Conservation (phyloP, 1,140 invertebrate genomes). For the Drosophila murphyi region DNA sequence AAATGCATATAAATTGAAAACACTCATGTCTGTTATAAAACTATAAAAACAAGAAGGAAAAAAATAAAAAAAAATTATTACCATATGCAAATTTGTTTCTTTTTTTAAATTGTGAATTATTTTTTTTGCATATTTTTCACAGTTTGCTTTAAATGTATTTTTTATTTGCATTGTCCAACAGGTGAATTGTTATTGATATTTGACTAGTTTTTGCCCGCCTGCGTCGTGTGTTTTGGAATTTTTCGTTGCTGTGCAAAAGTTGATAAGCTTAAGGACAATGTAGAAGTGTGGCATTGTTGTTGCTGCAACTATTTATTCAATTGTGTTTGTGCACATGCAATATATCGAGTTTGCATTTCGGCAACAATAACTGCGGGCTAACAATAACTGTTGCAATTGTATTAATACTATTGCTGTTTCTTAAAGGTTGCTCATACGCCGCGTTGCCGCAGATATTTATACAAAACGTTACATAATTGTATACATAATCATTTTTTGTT, state of each 20-base stretch:
- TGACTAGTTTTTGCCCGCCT: conserved; percentile 36
- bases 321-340: conserved; percentile 71
- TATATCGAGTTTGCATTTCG: conserved; percentile 69
- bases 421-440: conserved; percentile 25
- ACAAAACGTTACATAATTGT: not conserved
- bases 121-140: conserved; percentile 15
- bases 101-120: not conserved
- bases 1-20: conserved; percentile 16
- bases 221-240: conserved; percentile 53
- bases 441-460: conserved; percentile 8
- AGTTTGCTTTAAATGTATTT: conserved; percentile 6
- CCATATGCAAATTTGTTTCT: conserved; percentile 1
- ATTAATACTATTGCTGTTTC: conserved; percentile 1
- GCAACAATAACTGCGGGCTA: conserved; percentile 36
- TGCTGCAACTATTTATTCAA: conserved; percentile 62
- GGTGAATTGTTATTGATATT: conserved; percentile 47
- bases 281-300: conserved; percentile 63
- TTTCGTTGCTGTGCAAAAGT: conserved; percentile 54
- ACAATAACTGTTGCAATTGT: conserved; percentile 33
- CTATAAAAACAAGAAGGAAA: conserved; percentile 23
- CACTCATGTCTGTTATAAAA: conserved; percentile 1
- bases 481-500: conserved; percentile 7
- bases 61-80: conserved; percentile 13
- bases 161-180: conserved; percentile 34
- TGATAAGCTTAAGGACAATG: conserved; percentile 78